These are phyloP conservation scores for Chelonus insularis DNA, from an alignment of 1,140 invertebrate species.

Conservation along the genomic window DNA sequence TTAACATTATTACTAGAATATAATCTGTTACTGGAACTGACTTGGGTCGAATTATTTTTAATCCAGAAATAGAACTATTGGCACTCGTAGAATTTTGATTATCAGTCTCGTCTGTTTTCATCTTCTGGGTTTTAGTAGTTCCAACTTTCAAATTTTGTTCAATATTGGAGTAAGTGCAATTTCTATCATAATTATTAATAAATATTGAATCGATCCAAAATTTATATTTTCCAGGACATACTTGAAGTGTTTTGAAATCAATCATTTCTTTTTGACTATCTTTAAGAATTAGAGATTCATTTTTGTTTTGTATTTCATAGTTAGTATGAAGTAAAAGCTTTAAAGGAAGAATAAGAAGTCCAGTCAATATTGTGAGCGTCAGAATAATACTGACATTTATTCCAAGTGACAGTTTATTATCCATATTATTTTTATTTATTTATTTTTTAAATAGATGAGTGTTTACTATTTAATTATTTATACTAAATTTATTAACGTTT, in stretches of 20 bases:
- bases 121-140: too few relatives aligned
- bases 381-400: conserved; percentile 48
- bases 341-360: conserved; percentile 43
- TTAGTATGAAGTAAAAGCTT: conserved; percentile 43
- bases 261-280: conserved; percentile 18
- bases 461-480: neutral
- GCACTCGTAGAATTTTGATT: neutral
- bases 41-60: conserved; percentile 35
- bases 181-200: conserved; percentile 45
- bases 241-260: conserved; percentile 39
- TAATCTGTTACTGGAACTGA: conserved; percentile 44
- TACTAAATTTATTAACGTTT: too few relatives aligned
- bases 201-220: conserved; percentile 35
- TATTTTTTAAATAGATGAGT: neutral
- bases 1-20: conserved; percentile 46
- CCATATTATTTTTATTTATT: conserved; percentile 34
- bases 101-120: neutral
- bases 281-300: neutral
- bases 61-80: conserved; percentile 21
- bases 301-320: conserved; percentile 26
- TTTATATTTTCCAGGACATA: conserved; percentile 42
- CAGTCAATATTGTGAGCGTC: conserved; percentile 44
- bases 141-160: too few relatives aligned
- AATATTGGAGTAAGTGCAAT: conserved; percentile 41
- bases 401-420: conserved; percentile 38